Conservation (phyloP, 2,113 vertebrate species). For the Australoheros scitulus region DNA sequence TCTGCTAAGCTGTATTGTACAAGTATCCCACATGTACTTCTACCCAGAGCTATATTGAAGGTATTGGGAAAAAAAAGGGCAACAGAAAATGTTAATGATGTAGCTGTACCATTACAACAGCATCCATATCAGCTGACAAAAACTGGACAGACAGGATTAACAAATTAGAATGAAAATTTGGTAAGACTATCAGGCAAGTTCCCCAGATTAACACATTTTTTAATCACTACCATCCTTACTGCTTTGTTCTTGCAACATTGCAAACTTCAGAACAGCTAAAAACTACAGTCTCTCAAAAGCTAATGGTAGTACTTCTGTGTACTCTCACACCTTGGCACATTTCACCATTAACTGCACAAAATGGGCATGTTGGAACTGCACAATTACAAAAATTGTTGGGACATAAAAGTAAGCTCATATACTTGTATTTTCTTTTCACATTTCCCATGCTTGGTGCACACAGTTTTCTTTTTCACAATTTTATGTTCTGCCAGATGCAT, state of each 20-base stretch:
- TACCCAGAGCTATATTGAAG: not conserved
- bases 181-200: not conserved
- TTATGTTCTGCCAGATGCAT: too few species aligned
- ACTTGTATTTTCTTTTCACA: too few species aligned
- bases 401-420: too few species aligned
- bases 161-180: not conserved
- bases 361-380: too few species aligned
- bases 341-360: not conserved
- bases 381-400: too few species aligned
- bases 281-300: too few species aligned
- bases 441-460: too few species aligned
- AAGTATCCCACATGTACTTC: too few species aligned
- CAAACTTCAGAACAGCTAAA: not conserved
- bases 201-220: not conserved
- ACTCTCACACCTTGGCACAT: not conserved
- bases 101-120: not conserved
- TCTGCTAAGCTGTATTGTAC: too few species aligned
- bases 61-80: not conserved
- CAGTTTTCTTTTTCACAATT: not conserved
- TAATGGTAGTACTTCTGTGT: not conserved
- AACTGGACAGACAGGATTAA: not conserved
- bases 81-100: not conserved
- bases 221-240: not conserved
- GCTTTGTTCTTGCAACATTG: not conserved
- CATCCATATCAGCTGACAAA: not conserved